These are phyloP conservation scores for Drusus annulatus DNA, from an alignment of 1,140 invertebrate genomes.

Conservation along the genomic window DNA sequence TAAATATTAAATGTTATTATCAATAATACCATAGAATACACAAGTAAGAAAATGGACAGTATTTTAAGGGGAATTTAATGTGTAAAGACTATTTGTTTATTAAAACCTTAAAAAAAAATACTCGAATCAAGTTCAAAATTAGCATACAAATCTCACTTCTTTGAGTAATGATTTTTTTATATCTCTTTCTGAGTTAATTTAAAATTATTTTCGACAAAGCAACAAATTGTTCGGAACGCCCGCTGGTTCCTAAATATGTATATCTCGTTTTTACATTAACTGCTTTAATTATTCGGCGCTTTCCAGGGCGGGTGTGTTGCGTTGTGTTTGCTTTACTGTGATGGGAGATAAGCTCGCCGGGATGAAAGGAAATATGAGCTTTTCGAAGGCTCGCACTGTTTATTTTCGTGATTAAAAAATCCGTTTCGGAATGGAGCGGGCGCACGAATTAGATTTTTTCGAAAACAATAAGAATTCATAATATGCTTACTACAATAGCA, in stretches of 20 bases:
- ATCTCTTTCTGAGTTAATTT: conserved; percentile 30
- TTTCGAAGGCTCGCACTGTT: conserved; percentile 3
- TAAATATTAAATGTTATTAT: too few species aligned
- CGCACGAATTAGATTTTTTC: too few species aligned
- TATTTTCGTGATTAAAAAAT: conserved; percentile 31
- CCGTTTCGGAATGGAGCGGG: neutral
- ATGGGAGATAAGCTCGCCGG: conserved; percentile 11
- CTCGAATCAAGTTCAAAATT: conserved; percentile 23
- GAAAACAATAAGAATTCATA: too few species aligned
- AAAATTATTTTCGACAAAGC: conserved; percentile 36
- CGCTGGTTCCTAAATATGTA: conserved; percentile 55
- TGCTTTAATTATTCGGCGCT: conserved; percentile 52
- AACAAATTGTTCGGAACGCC: conserved; percentile 53
- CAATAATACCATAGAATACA: too few species aligned
- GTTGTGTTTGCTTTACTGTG: conserved; percentile 23
- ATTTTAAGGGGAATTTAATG: too few species aligned
- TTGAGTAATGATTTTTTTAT: conserved; percentile 30
- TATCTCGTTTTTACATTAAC: conserved; percentile 55
- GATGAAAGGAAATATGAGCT: conserved; percentile 21
- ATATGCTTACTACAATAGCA: too few species aligned
- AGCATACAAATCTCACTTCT: conserved; percentile 30
- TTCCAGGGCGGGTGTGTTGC: conserved; percentile 17
- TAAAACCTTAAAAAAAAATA: neutral
- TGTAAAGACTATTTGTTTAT: neutral
- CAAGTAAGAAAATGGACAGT: too few species aligned